Evolutionary conservation across 2,888 invertebrate genomes (phyloP).

Genomic region (Troides oblongomaculatus): DNA sequence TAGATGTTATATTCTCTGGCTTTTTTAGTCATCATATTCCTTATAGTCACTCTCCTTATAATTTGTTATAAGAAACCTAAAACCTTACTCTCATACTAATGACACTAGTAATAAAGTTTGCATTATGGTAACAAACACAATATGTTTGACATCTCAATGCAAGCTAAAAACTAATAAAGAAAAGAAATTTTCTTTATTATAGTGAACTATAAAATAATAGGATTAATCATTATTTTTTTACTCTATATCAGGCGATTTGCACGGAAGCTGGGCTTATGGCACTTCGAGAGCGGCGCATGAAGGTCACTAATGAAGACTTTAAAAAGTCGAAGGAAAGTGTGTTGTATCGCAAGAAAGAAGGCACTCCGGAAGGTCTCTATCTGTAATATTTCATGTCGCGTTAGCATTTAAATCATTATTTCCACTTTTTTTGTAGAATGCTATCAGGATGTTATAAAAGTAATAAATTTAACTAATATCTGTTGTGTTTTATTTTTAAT

Average conservation of each 20-base stretch:
- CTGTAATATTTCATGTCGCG: conserved; percentile 79
- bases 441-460: conserved; percentile 14
- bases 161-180: background rate
- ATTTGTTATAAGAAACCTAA: background rate
- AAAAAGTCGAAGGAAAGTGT: conserved; percentile 99
- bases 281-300: conserved; percentile 98
- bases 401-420: background rate
- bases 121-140: background rate
- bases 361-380: conserved; percentile 99
- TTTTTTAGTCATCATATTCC: background rate
- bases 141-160: background rate
- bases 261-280: conserved; percentile 99
- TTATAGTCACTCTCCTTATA: no score
- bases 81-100: background rate
- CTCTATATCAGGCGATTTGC: conserved; percentile 93
- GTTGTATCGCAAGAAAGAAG: conserved; percentile 98
- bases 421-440: conserved; percentile 4
- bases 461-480: conserved; percentile 15
- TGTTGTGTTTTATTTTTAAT: background rate
- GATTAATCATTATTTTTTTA: conserved; percentile 1
- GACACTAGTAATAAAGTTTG: background rate
- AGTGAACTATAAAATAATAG: background rate
- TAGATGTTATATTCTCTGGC: background rate
- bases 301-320: conserved; percentile 99
- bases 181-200: background rate